phyloP scores from a whole-genome alignment of 2,797 vertebrate species.

The Takifugu rubripes region DNA sequence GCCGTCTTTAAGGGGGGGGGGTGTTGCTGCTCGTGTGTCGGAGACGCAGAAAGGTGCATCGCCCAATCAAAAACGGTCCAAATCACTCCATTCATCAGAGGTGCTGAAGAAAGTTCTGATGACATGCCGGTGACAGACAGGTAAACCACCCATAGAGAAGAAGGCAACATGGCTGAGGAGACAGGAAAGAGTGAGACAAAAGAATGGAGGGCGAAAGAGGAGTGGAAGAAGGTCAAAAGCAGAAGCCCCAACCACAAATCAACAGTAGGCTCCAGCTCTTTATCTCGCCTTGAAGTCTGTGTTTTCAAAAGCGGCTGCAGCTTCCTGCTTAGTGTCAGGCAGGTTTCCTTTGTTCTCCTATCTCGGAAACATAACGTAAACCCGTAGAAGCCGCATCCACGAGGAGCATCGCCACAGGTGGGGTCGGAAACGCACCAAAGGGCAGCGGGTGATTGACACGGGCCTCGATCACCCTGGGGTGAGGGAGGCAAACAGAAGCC shows the following conservation, averaged over 20 bases:
- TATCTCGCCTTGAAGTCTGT: conserved; percentile 68
- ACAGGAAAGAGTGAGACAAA: conserved; percentile 10
- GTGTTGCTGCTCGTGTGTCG: not conserved
- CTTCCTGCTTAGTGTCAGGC: no score
- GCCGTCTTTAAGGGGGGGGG: conserved; percentile 39
- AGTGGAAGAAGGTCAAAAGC: conserved; percentile 25
- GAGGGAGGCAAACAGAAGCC: not conserved
- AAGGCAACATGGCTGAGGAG: conserved; percentile 5
- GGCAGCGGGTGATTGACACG: conserved; percentile 9
- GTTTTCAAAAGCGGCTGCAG: conserved; percentile 62
- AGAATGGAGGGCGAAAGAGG: conserved; percentile 8
- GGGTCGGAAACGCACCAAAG: conserved; percentile 5
- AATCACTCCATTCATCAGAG: no score
- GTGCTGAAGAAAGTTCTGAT: not conserved
- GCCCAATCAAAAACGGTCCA: no score
- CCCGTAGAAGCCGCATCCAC: conserved; percentile 29
- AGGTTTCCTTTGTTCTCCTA: conserved; percentile 59
- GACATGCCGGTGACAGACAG: not conserved
- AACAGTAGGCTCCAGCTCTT: conserved; percentile 51
- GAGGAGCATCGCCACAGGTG: not conserved
- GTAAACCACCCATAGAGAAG: not conserved
- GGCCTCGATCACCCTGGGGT: conserved; percentile 4
- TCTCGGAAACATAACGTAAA: conserved; percentile 49
- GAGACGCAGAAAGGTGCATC: not conserved
- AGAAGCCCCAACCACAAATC: conserved; percentile 16